A percentile compares a stretch with the other conserved stretches of the same genome.
phyloP scores from a whole-genome alignment of 2,797 vertebrate species.

The Fistularia commersonii region DNA sequence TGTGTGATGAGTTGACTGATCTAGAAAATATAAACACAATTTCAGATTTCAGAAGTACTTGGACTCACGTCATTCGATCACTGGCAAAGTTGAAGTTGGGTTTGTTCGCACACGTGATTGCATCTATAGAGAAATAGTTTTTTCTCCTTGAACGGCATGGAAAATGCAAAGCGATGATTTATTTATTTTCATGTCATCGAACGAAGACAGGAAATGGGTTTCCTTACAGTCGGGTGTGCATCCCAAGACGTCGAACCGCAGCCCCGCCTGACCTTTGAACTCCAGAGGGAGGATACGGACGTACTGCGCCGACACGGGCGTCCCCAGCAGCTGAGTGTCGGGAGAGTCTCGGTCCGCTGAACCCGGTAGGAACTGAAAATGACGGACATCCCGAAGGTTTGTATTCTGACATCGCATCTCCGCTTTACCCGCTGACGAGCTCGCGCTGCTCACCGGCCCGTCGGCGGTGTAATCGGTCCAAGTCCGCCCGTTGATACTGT shows the following conservation, averaged over 20 bases:
- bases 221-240: constrained; percentile 74
- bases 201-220: not conserved
- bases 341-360: constrained; percentile 56
- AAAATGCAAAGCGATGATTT: not conserved
- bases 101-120: constrained; percentile 57
- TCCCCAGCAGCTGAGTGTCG: constrained; percentile 71
- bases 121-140: constrained; percentile 57
- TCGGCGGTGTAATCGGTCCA: constrained; percentile 70
- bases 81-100: constrained; percentile 59
- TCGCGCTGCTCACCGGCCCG: constrained; percentile 54
- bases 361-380: constrained; percentile 65
- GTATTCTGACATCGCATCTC: not conserved
- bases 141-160: no score
- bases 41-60: not conserved
- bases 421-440: no score
- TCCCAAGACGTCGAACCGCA: constrained; percentile 76
- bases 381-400: not conserved
- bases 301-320: constrained; percentile 62
- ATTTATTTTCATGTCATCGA: no score
- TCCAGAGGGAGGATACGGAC: constrained; percentile 67
- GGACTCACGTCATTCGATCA: constrained; percentile 68
- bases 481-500: constrained; percentile 58
- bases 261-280: constrained; percentile 56
- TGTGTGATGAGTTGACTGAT: not conserved
- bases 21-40: not conserved